Base-by-base conservation (phyloP, 2,888 invertebrate species). In the Schizaphis graminum region DNA sequence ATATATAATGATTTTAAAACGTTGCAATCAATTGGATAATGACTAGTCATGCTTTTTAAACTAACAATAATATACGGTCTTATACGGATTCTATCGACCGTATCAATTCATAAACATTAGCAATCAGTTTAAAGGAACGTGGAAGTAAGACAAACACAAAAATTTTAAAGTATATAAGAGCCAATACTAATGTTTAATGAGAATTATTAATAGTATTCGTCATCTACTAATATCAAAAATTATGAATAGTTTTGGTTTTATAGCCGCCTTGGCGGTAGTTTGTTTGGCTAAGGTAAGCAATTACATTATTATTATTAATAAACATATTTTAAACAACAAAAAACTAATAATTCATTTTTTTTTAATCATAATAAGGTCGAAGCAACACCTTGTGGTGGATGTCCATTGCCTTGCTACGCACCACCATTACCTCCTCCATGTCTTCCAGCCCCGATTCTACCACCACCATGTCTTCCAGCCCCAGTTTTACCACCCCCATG, bases 131-230 rank as follows among this genome's bases (percentile, higher is more conserved):
- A 49, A 90, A 49, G 26, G n/a, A 44, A 56, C 44, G 77, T 85
- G 85, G n/a, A 85, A 44, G 24, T 57, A 13, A n/a, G 44, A 5
- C 57, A 91, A 67, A 85, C 91, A 91, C 57, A 77, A 89, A 90
- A 28, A 67, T 13, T 44, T 85, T 44, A 0, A 1, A 41, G 28
- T 85, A 85, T 91, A 91, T 91, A 91, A 44, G 56, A 56, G 44
- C 85, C 21, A 21, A 56, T 44, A 85, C 56, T n/a, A 21, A 28
- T 44, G 85, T 56, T 24, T 44, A 4, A 11, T 47, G 8, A 11
- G 90, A 67, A 67, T 49, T 77, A 90, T 90, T 90, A 77, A 49
- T 24, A 13, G 67, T 49, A 53, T 84, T 85, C 3, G 84, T 84
- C 84, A 28, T 53, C 41, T 11, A 26, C n/a, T 26, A 67, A 13